Evolutionary conservation across 2,888 invertebrate genomes (phyloP).

Genomic region (Pammene fasciana): DNA sequence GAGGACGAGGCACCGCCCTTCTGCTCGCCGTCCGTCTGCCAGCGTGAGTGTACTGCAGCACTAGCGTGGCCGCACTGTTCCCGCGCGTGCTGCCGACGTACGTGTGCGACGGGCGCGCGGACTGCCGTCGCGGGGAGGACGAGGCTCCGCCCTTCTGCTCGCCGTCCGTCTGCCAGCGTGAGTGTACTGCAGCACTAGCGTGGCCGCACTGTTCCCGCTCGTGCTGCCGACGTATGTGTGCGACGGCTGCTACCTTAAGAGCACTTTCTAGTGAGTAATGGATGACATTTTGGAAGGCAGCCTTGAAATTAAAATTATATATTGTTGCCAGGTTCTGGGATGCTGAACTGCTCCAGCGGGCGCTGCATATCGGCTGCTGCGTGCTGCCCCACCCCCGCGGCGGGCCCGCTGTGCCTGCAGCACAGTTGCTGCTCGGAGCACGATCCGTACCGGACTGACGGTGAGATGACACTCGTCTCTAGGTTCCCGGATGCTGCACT

Average conservation of each 20-base stretch:
- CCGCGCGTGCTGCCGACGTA: constrained; percentile 46
- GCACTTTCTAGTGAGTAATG: too few relatives aligned
- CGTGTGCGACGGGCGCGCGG: constrained; percentile 73
- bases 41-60: too few relatives aligned
- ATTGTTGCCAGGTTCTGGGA: too few relatives aligned
- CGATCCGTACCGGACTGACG: constrained; percentile 38
- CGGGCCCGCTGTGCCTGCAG: constrained; percentile 61
- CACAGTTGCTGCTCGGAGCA: constrained; percentile 73
- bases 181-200: constrained; percentile 54
- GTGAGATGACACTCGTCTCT: too few relatives aligned
- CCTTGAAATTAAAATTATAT: too few relatives aligned
- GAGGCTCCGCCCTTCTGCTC: constrained; percentile 64
- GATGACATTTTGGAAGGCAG: too few relatives aligned
- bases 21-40: constrained; percentile 51
- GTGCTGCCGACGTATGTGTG: constrained; percentile 74
- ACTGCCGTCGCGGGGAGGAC: constrained; percentile 69
- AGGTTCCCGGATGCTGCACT: too few relatives aligned
- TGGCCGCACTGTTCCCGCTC: constrained; percentile 55
- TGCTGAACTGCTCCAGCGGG: too few relatives aligned
- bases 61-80: too few relatives aligned
- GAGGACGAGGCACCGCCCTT: constrained; percentile 70
- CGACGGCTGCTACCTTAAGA: constrained; percentile 58
- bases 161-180: not conserved
- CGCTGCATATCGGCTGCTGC: too few relatives aligned
- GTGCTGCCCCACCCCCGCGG: constrained; percentile 41